These are phyloP conservation scores for Carassius auratus DNA, from an alignment of 2,113 vertebrate genomes.

Conservation along the genomic window DNA sequence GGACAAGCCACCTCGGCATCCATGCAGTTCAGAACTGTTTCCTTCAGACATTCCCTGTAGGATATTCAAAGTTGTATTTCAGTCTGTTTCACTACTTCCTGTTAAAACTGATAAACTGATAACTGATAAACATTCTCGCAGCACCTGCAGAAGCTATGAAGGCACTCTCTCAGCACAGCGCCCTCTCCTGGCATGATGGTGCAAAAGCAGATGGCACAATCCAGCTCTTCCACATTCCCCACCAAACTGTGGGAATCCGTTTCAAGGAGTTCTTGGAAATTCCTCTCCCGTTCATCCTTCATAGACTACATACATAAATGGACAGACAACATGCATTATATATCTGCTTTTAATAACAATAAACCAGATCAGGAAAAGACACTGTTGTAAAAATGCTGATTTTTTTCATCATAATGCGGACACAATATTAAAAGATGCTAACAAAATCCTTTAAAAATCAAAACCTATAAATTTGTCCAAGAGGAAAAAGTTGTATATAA, in stretches of 20 bases:
- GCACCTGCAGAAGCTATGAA: constrained; percentile 87
- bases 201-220: constrained; percentile 83
- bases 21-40: constrained; percentile 80
- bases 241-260: constrained; percentile 79
- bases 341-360: neutral
- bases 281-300: constrained; percentile 72
- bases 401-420: too few species aligned
- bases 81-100: neutral
- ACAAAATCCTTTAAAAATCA: neutral
- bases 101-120: too few species aligned
- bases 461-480: neutral
- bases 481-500: too few species aligned
- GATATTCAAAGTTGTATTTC: neutral
- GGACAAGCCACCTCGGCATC: constrained; percentile 86
- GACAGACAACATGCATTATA: constrained; percentile 32
- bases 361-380: too few species aligned
- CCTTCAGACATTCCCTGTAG: constrained; percentile 82
- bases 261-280: constrained; percentile 76
- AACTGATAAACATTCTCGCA: neutral
- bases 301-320: constrained; percentile 68
- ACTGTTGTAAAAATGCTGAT: too few species aligned
- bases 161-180: constrained; percentile 84
- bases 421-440: neutral
- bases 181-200: constrained; percentile 75
- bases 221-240: constrained; percentile 65